Conservation (phyloP, 2,113 vertebrate genomes). For the Daboia siamensis region DNA sequence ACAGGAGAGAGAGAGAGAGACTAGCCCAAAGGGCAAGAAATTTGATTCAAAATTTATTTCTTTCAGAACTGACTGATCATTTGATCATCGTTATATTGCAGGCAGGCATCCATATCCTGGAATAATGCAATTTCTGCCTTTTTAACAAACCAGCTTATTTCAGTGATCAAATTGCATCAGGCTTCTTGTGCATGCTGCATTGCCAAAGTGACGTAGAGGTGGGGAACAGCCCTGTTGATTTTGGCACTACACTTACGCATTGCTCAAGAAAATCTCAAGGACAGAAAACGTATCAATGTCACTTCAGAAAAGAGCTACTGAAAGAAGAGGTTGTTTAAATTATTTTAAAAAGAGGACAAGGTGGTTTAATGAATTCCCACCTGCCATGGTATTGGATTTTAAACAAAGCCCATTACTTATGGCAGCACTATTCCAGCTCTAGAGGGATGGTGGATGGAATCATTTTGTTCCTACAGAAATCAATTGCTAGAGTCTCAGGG, state of each 20-base stretch:
- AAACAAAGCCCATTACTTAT: not conserved
- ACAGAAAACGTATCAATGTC: not conserved
- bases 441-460: not conserved
- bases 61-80: not conserved
- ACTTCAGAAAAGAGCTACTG: not conserved
- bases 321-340: not conserved
- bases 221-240: not conserved
- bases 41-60: conserved; percentile 8
- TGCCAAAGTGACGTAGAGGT: not conserved
- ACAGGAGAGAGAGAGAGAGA: too few species aligned
- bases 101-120: not conserved
- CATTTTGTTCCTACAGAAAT: not conserved
- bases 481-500: not conserved
- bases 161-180: not conserved
- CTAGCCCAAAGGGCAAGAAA: not conserved
- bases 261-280: not conserved
- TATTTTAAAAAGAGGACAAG: not conserved
- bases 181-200: not conserved
- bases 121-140: not conserved
- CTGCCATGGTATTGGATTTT: not conserved
- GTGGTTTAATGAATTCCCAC: not conserved
- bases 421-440: not conserved
- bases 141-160: not conserved
- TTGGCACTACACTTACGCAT: not conserved
- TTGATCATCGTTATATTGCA: not conserved